Conservation (phyloP, 2,797 vertebrate species). For the Aplochiton taeniatus region DNA sequence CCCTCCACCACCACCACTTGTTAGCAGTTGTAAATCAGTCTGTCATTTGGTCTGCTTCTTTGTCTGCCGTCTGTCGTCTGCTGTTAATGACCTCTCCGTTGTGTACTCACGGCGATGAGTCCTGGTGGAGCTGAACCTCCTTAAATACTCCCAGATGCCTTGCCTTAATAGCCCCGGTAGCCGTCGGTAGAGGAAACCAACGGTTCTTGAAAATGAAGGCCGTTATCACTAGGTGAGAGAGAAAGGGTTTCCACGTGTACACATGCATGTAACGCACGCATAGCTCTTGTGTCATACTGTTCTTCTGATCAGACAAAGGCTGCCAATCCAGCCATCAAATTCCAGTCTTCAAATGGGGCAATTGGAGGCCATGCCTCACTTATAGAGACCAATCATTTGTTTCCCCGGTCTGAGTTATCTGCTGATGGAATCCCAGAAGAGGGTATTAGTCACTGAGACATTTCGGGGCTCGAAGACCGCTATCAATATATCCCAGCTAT, state of each 20-base stretch:
- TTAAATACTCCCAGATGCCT: slow-evolving; percentile 72
- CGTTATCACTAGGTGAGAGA: slow-evolving; percentile 6
- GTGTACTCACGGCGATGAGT: slow-evolving; percentile 59
- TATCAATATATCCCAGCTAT: too few relatives aligned
- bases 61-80: slow-evolving; percentile 37
- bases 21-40: slow-evolving; percentile 60
- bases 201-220: not conserved
- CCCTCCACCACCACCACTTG: slow-evolving; percentile 44
- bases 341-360: slow-evolving; percentile 7
- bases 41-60: slow-evolving; percentile 29
- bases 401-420: slow-evolving; percentile 16
- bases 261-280: not conserved
- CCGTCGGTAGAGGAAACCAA: slow-evolving; percentile 23
- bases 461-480: too few relatives aligned
- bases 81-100: slow-evolving; percentile 61
- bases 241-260: not conserved
- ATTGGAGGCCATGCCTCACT: slow-evolving; percentile 29
- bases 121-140: slow-evolving; percentile 51
- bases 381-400: slow-evolving; percentile 42
- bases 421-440: slow-evolving; percentile 33
- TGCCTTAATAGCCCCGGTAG: slow-evolving; percentile 12
- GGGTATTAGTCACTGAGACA: slow-evolving; percentile 35
- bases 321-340: too few relatives aligned
- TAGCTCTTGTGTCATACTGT: not conserved
- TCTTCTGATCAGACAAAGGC: too few relatives aligned